Evolutionary conservation across 2,113 vertebrate genomes (phyloP).

Genomic region (Bubo bubo): DNA sequence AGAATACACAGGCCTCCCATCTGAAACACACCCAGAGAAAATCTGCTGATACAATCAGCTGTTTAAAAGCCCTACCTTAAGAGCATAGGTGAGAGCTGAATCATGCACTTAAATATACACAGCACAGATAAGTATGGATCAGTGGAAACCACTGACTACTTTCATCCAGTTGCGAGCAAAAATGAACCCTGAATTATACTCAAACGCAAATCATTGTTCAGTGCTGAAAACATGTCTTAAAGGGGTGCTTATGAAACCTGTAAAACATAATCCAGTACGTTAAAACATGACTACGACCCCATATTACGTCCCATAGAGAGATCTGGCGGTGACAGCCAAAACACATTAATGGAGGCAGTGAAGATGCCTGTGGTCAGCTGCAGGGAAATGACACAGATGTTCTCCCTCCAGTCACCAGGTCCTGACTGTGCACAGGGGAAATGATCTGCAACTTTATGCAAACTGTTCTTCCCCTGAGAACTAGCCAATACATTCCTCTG

Average conservation of each 20-base stretch:
- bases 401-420: conserved; percentile 8
- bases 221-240: background rate
- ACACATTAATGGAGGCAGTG: background rate
- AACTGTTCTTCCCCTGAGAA: background rate
- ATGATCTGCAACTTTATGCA: conserved; percentile 9
- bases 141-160: background rate
- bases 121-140: background rate
- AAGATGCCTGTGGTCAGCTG: conserved; percentile 31
- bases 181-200: background rate
- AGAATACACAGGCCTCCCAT: background rate
- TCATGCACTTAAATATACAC: background rate
- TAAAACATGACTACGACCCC: background rate
- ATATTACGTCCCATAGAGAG: background rate
- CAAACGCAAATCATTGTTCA: background rate
- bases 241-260: background rate
- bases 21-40: conserved; percentile 9
- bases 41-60: conserved; percentile 38
- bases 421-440: background rate
- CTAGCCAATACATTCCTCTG: background rate
- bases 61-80: conserved; percentile 14
- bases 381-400: conserved; percentile 44
- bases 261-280: background rate
- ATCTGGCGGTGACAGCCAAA: conserved; percentile 2
- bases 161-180: background rate
- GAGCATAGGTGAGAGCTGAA: conserved; percentile 19